These are phyloP conservation scores for Hyperoplus immaculatus DNA, from an alignment of 2,797 vertebrate genomes.

Conservation along the genomic window DNA sequence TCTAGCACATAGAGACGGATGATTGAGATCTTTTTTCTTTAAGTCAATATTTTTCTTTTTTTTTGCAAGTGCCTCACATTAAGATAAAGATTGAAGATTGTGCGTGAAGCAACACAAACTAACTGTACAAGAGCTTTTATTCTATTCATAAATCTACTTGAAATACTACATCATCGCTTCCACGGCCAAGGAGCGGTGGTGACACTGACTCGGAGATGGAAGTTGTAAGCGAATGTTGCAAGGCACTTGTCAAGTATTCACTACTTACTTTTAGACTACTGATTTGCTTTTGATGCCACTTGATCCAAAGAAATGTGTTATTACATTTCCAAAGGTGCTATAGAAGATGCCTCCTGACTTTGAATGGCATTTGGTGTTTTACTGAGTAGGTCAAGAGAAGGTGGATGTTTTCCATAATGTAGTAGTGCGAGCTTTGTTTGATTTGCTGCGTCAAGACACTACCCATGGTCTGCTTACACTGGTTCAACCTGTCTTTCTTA, in stretches of 20 bases:
- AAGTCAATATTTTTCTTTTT: conserved; percentile 46
- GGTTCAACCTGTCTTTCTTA: conserved; percentile 60
- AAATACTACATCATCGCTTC: conserved; percentile 71
- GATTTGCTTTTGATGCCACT: conserved; percentile 68
- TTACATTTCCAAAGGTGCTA: conserved; percentile 89
- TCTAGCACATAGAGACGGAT: conserved; percentile 80
- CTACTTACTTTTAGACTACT: conserved; percentile 45
- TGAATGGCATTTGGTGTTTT: conserved; percentile 53
- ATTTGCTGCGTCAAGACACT: conserved; percentile 60
- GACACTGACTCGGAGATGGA: conserved; percentile 46
- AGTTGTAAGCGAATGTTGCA: conserved; percentile 56
- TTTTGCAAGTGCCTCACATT: conserved; percentile 85
- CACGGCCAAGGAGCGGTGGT: conserved; percentile 29
- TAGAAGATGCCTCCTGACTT: conserved; percentile 67
- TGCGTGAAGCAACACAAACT: conserved; percentile 67
- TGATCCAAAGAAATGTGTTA: conserved; percentile 70
- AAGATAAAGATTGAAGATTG: conserved; percentile 70
- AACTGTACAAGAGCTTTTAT: conserved; percentile 65
- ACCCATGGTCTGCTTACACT: conserved; percentile 60
- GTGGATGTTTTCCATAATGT: conserved; percentile 40
- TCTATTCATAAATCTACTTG: conserved; percentile 80
- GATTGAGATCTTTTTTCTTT: conserved; percentile 27
- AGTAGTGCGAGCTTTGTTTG: conserved; percentile 47
- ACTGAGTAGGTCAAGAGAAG: conserved; percentile 58
- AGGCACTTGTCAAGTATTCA: conserved; percentile 63